Evolutionary conservation across 1,140 invertebrate genomes (phyloP).

Genomic region (Thaumatotibia leucotreta): DNA sequence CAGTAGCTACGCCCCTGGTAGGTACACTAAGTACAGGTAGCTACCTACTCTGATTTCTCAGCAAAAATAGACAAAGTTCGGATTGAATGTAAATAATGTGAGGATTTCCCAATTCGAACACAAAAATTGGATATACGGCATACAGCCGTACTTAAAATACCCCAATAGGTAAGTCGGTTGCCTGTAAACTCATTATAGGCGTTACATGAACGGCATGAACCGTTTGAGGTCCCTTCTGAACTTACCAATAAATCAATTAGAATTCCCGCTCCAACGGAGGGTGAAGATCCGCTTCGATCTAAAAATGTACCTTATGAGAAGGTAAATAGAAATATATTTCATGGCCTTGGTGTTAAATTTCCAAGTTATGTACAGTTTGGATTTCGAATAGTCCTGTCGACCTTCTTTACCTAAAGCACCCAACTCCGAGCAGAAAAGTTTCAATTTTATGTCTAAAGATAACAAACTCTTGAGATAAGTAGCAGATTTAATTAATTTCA

Average conservation of each 20-base stretch:
- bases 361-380: neutral
- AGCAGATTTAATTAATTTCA: constrained; percentile 45
- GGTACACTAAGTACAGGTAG: no score
- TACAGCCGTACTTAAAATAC: neutral
- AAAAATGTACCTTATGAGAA: neutral
- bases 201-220: neutral
- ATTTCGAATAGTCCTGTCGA: neutral
- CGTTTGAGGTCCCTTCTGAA: neutral
- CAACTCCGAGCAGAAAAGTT: constrained; percentile 21
- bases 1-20: no score
- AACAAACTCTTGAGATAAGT: constrained; percentile 31
- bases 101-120: no score
- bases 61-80: no score
- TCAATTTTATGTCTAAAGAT: constrained; percentile 28
- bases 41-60: no score
- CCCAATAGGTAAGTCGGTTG: neutral
- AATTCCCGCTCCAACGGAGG: neutral
- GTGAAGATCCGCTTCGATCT: neutral
- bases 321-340: neutral
- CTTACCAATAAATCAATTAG: neutral
- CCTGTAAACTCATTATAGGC: neutral
- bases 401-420: neutral
- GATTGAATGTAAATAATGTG: no score
- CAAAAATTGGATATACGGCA: no score
- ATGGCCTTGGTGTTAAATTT: neutral